Percentiles rank a stretch among this genome's conserved stretches.
phyloP scores from a whole-genome alignment of 2,113 vertebrate species.

The Ondatra zibethicus region DNA sequence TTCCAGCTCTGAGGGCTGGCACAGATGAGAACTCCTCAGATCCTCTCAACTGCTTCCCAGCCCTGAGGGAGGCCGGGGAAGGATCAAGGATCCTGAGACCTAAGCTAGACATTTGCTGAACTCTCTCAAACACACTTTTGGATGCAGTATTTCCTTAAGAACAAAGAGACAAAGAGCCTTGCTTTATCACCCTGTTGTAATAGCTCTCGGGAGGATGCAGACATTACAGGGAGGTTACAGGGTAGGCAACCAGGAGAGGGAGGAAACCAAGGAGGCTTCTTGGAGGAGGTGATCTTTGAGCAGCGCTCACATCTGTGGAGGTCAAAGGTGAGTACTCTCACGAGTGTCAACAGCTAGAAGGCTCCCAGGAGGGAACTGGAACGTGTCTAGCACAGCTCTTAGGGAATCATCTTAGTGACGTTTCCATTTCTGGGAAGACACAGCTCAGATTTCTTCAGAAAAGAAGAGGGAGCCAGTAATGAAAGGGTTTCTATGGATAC shows the following conservation, averaged over 20 bases:
- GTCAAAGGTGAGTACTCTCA: background rate
- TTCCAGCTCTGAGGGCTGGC: background rate
- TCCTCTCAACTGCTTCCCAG: background rate
- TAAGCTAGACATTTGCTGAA: background rate
- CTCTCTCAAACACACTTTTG: background rate
- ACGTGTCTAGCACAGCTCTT: background rate
- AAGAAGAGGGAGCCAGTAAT: background rate
- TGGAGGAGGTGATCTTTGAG: background rate
- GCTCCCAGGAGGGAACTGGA: background rate
- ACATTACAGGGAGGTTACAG: background rate
- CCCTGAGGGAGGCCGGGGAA: too few species aligned
- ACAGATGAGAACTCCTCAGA: background rate
- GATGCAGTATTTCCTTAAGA: background rate
- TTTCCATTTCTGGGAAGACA: background rate
- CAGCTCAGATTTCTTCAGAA: background rate
- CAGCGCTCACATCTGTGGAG: background rate
- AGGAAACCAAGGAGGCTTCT: background rate
- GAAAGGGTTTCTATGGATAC: background rate
- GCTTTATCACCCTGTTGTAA: background rate
- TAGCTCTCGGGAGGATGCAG: background rate
- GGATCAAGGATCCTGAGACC: background rate
- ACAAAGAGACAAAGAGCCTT: background rate
- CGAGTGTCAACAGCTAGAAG: background rate
- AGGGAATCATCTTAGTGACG: background rate
- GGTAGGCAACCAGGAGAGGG: background rate